These are phyloP conservation scores for Tympanuchus pallidicinctus DNA, from an alignment of 2,113 vertebrate genomes.

Conservation along the genomic window DNA sequence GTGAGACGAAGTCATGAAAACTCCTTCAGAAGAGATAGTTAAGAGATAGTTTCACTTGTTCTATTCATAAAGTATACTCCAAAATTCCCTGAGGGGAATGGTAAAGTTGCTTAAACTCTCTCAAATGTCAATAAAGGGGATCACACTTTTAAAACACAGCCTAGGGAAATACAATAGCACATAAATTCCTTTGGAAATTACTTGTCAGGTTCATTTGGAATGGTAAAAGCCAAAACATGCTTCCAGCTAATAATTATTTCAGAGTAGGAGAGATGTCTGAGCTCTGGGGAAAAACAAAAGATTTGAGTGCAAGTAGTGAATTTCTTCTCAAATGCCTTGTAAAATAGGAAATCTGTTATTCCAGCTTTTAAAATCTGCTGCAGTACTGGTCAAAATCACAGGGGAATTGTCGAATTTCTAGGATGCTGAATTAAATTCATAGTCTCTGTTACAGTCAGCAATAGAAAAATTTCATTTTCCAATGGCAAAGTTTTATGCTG, in stretches of 20 bases:
- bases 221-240: constrained; percentile 57
- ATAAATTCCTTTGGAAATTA: constrained; percentile 67
- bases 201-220: constrained; percentile 68
- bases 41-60: neutral
- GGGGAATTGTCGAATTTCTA: neutral
- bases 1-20: neutral
- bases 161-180: constrained; percentile 53
- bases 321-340: constrained; percentile 21
- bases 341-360: neutral
- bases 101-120: constrained; percentile 56
- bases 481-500: neutral
- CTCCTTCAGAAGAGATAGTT: neutral
- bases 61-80: constrained; percentile 9
- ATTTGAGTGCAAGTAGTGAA: constrained; percentile 19
- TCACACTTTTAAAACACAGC: constrained; percentile 55
- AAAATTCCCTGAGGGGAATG: neutral
- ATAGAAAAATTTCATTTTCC: neutral
- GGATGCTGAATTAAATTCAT: neutral
- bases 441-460: neutral
- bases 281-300: constrained; percentile 63
- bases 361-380: neutral
- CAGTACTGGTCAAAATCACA: neutral
- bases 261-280: constrained; percentile 46
- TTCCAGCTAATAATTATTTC: constrained; percentile 69
- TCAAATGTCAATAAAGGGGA: constrained; percentile 57